phyloP scores from a whole-genome alignment of 2,797 vertebrate species.

The Luscinia megarhynchos region DNA sequence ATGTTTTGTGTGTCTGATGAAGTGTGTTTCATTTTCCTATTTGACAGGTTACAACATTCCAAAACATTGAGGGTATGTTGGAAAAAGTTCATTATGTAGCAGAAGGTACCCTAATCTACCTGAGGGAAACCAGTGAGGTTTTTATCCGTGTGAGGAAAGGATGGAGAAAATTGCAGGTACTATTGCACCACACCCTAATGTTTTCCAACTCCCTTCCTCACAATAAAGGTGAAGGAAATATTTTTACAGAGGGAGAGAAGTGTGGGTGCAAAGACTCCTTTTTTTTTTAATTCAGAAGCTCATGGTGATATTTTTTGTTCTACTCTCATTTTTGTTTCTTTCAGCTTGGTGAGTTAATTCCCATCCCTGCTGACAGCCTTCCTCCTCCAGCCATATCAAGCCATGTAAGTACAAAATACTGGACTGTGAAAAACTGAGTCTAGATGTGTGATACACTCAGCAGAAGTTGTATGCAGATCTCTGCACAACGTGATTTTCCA shows the following conservation, averaged over 20 bases:
- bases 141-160: constrained; percentile 90
- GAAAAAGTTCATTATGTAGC: constrained; percentile 81
- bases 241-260: neutral
- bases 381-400: constrained; percentile 82
- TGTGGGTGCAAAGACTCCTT: neutral
- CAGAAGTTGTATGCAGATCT: neutral
- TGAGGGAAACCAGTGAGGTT: constrained; percentile 84
- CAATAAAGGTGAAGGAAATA: neutral
- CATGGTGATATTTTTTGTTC: neutral
- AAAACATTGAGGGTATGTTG: constrained; percentile 84
- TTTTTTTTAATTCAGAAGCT: neutral
- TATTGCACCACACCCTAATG: neutral
- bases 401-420: constrained; percentile 73
- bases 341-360: constrained; percentile 91
- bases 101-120: constrained; percentile 86
- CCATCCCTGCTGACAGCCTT: constrained; percentile 77
- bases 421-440: neutral
- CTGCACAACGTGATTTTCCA: neutral
- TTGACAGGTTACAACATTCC: constrained; percentile 83
- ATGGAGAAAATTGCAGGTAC: constrained; percentile 95
- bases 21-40: neutral
- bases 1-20: neutral
- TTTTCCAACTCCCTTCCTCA: neutral
- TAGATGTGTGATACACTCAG: neutral
- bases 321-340: constrained; percentile 13